Evolutionary conservation across 1,140 invertebrate genomes (phyloP), one percentile per base, ranked within the genome.

Genomic region (Bathynomus jamesi): DNA sequence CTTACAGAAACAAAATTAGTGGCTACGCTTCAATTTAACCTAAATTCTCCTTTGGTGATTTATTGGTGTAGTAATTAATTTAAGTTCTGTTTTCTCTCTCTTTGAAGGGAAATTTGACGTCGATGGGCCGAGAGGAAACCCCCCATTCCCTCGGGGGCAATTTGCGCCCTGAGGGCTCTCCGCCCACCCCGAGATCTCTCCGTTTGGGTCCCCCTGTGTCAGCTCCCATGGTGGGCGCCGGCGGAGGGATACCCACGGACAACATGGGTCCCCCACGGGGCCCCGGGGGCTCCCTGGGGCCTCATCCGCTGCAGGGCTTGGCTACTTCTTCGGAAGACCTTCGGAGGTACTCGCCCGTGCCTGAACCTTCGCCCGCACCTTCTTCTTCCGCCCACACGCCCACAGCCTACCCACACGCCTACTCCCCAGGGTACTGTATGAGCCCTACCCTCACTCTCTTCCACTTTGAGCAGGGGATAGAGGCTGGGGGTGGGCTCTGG

Each of bases 131-230:
- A 70, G 67, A 71, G n/a, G 76, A 77, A 85, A 74, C 89, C 87
- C 7, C 87, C 87, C 60, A 90, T 91, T 69, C 67, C 0, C 67
- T 69, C 11, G 67, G 67, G 13, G 24, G 62, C 62, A 29, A 28
- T 61, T 28, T 84, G 71, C 83, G 83, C 71, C 81, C 83, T 74
- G 85, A 86, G 78, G 89, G 88, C 65, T 89, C 86, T 76, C 93
- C 94, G 25, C 85, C 94, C 30, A 95, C 93, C 3, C 91, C 91
- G 31, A 87, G 92, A 67, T 94, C 93, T 27, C 84, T 96, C 74
- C 86, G 91, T 27, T 67, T 77, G 2, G 61, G 62, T 25, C 84
- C 96, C 74, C 86, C 91, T 24, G 69, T 77, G 4, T 11, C 61
- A 7, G 69, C 61, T 10, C 69, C 69, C 28, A 31, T 64, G 11